These are phyloP conservation scores for Aphelenchoides besseyi DNA, from an alignment of 1,140 invertebrate species.

Conservation along the genomic window DNA sequence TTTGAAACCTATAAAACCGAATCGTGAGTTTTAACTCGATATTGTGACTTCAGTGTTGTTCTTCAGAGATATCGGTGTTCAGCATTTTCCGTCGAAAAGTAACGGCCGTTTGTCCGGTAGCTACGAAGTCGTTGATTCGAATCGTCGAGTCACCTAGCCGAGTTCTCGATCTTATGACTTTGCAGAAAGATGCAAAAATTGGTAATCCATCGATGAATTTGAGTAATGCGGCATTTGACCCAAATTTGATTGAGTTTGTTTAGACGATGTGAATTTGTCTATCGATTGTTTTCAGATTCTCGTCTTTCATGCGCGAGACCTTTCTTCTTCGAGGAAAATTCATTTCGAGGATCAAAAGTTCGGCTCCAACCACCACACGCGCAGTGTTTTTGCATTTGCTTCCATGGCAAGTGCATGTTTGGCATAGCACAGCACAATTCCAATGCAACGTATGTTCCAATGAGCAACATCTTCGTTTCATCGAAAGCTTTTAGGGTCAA, in stretches of 20 bases:
- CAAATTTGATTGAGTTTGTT: neutral
- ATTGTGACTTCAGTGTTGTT: neutral
- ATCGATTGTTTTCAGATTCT: neutral
- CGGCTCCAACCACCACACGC: neutral
- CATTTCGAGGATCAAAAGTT: slow-evolving; percentile 4
- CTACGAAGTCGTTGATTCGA: neutral
- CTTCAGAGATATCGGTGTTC: neutral
- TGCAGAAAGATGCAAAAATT: neutral
- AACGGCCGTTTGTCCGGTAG: neutral
- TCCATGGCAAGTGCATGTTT: slow-evolving; percentile 42
- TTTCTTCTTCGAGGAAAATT: slow-evolving; percentile 5
- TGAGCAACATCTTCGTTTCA: neutral
- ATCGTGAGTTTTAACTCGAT: neutral
- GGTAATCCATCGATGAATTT: neutral
- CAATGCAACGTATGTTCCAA: slow-evolving; percentile 9
- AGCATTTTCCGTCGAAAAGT: neutral
- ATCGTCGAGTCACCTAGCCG: neutral
- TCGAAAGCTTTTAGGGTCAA: neutral
- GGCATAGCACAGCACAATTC: slow-evolving; percentile 39
- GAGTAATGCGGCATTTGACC: neutral
- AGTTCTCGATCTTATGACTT: neutral
- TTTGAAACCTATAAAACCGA: neutral
- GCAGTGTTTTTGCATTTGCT: slow-evolving; percentile 32
- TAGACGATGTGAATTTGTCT: neutral
- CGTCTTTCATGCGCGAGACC: neutral